Percentiles rank a stretch among this genome's conserved stretches.
phyloP scores from a whole-genome alignment of 2,888 invertebrate species.

The Drosophila neonasuta region DNA sequence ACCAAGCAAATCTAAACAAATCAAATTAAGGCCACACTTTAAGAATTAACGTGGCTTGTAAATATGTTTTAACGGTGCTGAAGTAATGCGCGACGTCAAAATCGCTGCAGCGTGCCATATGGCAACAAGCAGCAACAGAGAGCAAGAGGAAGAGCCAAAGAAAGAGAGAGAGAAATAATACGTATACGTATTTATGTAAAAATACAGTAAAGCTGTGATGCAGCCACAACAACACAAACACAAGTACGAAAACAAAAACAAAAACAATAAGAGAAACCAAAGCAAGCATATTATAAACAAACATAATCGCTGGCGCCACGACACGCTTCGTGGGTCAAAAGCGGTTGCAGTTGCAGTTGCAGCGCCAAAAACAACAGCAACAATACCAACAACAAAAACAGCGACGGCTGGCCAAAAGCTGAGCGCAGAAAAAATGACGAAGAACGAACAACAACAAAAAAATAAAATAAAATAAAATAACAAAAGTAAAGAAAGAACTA shows the following conservation, averaged over 20 bases:
- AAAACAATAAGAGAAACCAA: constrained; percentile 49
- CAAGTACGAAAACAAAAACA: constrained; percentile 33
- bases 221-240: constrained; percentile 45
- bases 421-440: constrained; percentile 15
- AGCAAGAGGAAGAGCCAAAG: not conserved
- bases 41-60: constrained; percentile 76
- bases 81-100: constrained; percentile 72
- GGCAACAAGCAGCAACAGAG: constrained; percentile 25
- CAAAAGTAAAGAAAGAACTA: constrained; percentile 23
- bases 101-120: constrained; percentile 73
- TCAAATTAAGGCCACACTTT: constrained; percentile 76
- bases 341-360: constrained; percentile 74
- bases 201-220: constrained; percentile 61
- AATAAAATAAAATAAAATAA: constrained; percentile 20
- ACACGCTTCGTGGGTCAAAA: constrained; percentile 77
- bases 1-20: constrained; percentile 66
- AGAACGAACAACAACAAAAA: constrained; percentile 24
- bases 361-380: constrained; percentile 21
- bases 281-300: constrained; percentile 72
- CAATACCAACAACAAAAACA: constrained; percentile 29
- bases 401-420: constrained; percentile 46
- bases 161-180: constrained; percentile 1
- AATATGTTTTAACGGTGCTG: constrained; percentile 75
- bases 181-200: constrained; percentile 21
- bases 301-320: constrained; percentile 78